Evolutionary conservation across 2,113 vertebrate genomes (phyloP), one percentile per base, ranked within the genome.

Genomic region (Corvus cornix): DNA sequence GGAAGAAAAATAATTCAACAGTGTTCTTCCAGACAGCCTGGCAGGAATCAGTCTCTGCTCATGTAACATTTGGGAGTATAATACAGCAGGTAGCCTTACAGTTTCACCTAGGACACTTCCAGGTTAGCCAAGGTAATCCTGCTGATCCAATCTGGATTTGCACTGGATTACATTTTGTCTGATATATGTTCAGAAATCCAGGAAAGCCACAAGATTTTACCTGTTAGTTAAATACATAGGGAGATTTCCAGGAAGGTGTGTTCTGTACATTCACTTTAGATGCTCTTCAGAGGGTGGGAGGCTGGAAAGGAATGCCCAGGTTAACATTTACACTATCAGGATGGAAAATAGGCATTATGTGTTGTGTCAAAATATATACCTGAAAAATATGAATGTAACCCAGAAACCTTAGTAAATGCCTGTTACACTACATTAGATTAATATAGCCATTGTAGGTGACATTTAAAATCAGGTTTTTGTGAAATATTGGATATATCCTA

Each of bases 1-100:
- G 26, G 33, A 23, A 77, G 31, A 63, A 63, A 84, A 81, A 62
- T 2, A 3, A 35, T 37, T 51, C 16, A 64, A 18, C 4, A 16
- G 8, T 6, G 11, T 59, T 80, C 37, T 62, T 59, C 24, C 31
- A 66, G 30, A 27, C 10, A 85, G 23, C 33, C 35, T 72, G 19
- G 24, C 33, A 49, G 78, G 46, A 49, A 39, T 6, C 74, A 56
- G 6, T 48, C 64, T 24, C 74, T 79, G 46, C 37, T 53, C 31
- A 33, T 1, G 1, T 35, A 56, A 24, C 7, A 63, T 1, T 0
- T 58, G 11, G 5, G 24, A 2, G 4, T 46, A 14, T 28, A 78
- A 37, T 18, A 35, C 33, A 67, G 23, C 22, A 72, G 33, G 35
- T 5, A 72, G 30, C 28, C 33, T 58, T 43, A 80, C 6, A 52